Evolutionary conservation across 2,888 invertebrate species (phyloP), one percentile per base, ranked within the genome.

Genomic region (Stratiomys singularior): DNA sequence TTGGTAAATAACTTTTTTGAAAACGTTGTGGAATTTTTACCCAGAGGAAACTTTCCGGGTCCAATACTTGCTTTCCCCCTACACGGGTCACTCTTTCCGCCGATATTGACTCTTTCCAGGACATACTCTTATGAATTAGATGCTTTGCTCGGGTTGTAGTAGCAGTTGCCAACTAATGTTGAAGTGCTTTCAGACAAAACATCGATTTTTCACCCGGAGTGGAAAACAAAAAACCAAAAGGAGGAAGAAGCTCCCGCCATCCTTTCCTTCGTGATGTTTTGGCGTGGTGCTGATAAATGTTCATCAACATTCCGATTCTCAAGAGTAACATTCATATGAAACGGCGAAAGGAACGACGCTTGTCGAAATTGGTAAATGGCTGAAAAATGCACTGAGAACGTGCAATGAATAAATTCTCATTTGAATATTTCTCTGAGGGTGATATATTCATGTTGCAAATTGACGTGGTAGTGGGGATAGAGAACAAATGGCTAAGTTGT

Each of bases 331-430:
- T 13, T n/a, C 46, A 44, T 9, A n/a, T n/a, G 9, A 46, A 67
- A 23, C 30, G 44, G 21, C n/a, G 66, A 5, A 37, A 9, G 3
- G 25, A 64, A 64, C n/a, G 64, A 44, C 66, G 27, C 18, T 66
- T 37, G 37, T 18, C 30, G 37, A 27, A 18, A 28, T 66, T 66
- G 13, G 66, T 23, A 47, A 66, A 63, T 9, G 15, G 23, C 23
- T 47, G 47, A 69, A 69, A 69, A 46, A 69, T 69, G 69, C 47
- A 69, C 23, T 25, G 25, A 23, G 25, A 18, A 69, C 69, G 69
- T 69, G 69, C 69, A 69, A n/a, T 46, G 69, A 69, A 69, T 69
- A 69, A 69, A 21, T 60, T 60, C 25, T 60, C 52, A 52, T 52
- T 52, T 52, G 15, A 4, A 52, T 52, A 52, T 52, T 37, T 37